phyloP scores from a whole-genome alignment of 2,888 invertebrate genomes.

The Drosophila glabriapex region DNA sequence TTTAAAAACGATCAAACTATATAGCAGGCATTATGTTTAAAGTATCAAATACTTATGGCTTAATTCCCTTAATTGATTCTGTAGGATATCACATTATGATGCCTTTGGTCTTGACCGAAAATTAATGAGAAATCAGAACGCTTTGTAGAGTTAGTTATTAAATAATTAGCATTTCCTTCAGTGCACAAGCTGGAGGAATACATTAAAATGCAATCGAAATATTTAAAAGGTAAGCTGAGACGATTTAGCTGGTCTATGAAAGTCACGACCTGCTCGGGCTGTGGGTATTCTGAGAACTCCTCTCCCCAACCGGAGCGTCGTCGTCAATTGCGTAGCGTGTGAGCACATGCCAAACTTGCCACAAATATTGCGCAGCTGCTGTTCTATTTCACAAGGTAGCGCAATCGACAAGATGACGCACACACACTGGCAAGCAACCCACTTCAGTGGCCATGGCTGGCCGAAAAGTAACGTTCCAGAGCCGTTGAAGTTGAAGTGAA shows the following conservation, averaged over 20 bases:
- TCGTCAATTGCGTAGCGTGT: conserved; percentile 57
- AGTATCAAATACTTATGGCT: not conserved
- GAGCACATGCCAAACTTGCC: conserved; percentile 74
- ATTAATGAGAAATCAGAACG: not conserved
- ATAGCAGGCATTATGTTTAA: not conserved
- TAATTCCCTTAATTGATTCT: too few relatives aligned
- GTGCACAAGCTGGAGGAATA: not conserved
- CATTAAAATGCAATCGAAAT: not conserved
- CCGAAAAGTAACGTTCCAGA: conserved; percentile 53
- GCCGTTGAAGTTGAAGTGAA: conserved; percentile 27
- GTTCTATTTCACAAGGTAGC: conserved; percentile 58
- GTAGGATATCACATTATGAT: not conserved
- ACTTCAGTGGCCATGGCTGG: not conserved
- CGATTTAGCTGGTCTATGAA: conserved; percentile 9
- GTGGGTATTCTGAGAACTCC: conserved; percentile 22
- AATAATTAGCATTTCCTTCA: not conserved
- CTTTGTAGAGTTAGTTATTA: not conserved
- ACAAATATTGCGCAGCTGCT: conserved; percentile 72
- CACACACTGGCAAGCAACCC: conserved; percentile 3
- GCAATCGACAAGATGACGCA: conserved; percentile 59
- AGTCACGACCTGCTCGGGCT: conserved; percentile 27
- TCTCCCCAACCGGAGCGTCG: not conserved
- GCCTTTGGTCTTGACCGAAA: not conserved
- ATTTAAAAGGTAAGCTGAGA: conserved; percentile 4
- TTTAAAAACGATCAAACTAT: not conserved